Conservation (phyloP, 2,797 vertebrate genomes). For the Pseudochirops cupreus region DNA sequence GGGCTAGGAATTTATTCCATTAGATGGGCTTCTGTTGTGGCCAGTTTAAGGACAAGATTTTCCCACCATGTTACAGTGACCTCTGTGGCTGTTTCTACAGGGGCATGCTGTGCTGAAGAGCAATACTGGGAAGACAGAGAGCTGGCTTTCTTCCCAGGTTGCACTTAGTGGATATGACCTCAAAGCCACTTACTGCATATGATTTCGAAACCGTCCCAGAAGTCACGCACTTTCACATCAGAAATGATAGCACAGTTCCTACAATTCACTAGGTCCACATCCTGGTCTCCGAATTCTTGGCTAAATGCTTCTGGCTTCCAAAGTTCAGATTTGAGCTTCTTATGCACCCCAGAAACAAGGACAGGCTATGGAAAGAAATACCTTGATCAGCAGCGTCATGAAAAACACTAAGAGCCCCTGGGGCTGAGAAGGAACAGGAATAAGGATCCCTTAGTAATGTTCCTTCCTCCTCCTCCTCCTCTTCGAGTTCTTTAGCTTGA, state of each 20-base stretch:
- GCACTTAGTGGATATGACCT: constrained; percentile 92
- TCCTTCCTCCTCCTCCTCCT: constrained; percentile 19
- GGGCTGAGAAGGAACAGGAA: constrained; percentile 25
- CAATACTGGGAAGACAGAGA: background rate
- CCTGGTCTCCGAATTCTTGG: constrained; percentile 98
- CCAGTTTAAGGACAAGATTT: background rate
- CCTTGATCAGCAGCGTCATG: constrained; percentile 8
- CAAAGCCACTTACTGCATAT: constrained; percentile 95
- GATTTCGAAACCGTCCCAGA: constrained; percentile 99
- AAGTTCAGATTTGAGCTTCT: constrained; percentile 92
- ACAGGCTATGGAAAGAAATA: constrained; percentile 91
- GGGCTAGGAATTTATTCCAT: background rate
- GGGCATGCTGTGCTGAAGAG: background rate
- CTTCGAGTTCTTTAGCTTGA: constrained; percentile 14
- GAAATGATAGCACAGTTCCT: constrained; percentile 99
- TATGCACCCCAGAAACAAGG: constrained; percentile 98
- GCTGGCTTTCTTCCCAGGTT: constrained; percentile 53
- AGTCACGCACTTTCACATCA: constrained; percentile 99
- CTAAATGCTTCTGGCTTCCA: constrained; percentile 99
- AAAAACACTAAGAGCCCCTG: background rate
- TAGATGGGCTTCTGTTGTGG: background rate
- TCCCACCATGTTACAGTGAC: background rate
- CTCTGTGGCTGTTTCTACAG: background rate
- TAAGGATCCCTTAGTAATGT: background rate
- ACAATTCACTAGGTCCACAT: constrained; percentile 99